Evolutionary conservation across 2,888 invertebrate genomes (phyloP), one percentile per base, ranked within the genome.

Genomic region (Cheilosia urbana): DNA sequence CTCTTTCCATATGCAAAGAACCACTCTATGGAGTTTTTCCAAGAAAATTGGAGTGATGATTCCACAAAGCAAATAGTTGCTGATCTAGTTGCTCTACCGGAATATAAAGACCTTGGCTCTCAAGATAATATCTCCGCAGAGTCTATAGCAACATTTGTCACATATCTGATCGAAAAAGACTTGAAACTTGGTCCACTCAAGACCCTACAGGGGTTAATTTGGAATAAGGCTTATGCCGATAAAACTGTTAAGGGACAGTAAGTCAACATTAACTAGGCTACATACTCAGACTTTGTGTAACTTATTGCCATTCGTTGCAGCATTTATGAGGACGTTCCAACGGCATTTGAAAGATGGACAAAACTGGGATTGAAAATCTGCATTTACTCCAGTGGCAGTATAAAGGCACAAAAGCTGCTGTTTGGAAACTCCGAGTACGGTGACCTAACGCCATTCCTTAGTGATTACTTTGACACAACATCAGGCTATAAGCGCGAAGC

Each of bases 371-470:
- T 94, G 42, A 94, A 94, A 87, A 93, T 98, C 62, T 98, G 95
- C 90, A 95, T 98, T 83, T 99, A 97, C 92, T 98, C 98, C 0
- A 98, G 98, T 30, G 98, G 98, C 58, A 98, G 97, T 72, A 95
- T 97, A 0, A 95, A 96, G 89, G 97, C 98, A 15, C 99, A 99
- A 91, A 96, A 97, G 90, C 93, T 98, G 11, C 93, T 98, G 4
- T 98, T 98, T 91, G 93, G 94, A 0, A 93, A 97, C 91, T 95
- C 97, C 2, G 92, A 93, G 19, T 93, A 94, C 55, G 98, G 98
- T 0, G 95, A 98, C 91, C 90, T 98, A 87, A 93, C 95, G 88
- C 94, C 95, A 53, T 92, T 93, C 72, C 94, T 99, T 77, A 94
- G 94, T 60, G 96, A 95, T 0, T 96, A 97, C 91, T 99, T 97